Conservation (phyloP, 2,888 invertebrate species). For the Mimas tiliae region DNA sequence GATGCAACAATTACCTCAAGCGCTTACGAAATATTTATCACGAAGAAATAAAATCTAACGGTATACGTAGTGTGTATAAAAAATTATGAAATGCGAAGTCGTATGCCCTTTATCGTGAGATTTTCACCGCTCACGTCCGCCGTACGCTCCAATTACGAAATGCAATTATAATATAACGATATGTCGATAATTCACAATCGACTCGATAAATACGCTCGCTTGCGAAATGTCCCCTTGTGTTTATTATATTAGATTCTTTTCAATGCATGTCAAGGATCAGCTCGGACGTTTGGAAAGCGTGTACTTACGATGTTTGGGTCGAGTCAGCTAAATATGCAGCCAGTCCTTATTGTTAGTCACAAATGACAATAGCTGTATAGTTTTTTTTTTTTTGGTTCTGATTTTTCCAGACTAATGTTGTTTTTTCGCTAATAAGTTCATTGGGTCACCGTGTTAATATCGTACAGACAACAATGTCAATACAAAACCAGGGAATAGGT, state of each 20-base stretch:
- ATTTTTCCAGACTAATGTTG: not conserved
- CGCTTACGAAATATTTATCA: not conserved
- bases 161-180: slow-evolving; percentile 59
- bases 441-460: not conserved
- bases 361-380: not conserved
- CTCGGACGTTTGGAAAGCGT: slow-evolving; percentile 40
- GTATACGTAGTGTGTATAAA: not conserved
- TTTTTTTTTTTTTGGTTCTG: too few relatives aligned
- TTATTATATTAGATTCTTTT: slow-evolving; percentile 53
- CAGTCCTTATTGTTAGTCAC: not conserved
- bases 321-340: not conserved
- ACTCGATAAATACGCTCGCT: slow-evolving; percentile 52
- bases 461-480: not conserved
- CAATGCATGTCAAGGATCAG: slow-evolving; percentile 67
- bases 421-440: not conserved
- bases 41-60: not conserved
- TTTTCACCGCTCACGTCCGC: slow-evolving; percentile 42
- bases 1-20: slow-evolving; percentile 9
- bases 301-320: slow-evolving; percentile 14
- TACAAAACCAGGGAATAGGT: too few relatives aligned
- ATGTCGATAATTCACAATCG: slow-evolving; percentile 53
- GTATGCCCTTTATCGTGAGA: slow-evolving; percentile 31
- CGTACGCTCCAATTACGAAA: slow-evolving; percentile 66
- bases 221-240: slow-evolving; percentile 59
- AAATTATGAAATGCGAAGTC: slow-evolving; percentile 4